phyloP scores from a whole-genome alignment of 2,113 vertebrate genomes.

The Rattus norvegicus region DNA sequence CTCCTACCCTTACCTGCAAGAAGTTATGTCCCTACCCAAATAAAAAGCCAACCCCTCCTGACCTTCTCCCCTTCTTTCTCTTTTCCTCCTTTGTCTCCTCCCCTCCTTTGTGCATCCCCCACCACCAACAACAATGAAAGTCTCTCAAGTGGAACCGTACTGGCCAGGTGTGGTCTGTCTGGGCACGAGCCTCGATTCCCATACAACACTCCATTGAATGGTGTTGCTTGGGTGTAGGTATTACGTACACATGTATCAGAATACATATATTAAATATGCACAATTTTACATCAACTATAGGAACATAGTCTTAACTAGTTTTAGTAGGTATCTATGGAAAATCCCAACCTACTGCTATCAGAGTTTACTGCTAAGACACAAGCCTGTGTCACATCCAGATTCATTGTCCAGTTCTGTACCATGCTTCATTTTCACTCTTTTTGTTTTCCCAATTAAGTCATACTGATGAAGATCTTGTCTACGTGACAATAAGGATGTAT shows the following conservation, averaged over 20 bases:
- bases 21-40: too few species aligned
- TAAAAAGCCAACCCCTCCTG: too few species aligned
- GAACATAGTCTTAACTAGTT: neutral
- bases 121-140: too few species aligned
- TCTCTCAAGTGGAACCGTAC: too few species aligned
- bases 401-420: neutral
- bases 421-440: neutral
- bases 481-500: too few species aligned
- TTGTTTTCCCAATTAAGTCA: neutral
- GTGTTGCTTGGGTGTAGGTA: neutral
- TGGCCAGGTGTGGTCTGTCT: too few species aligned
- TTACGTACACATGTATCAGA: neutral
- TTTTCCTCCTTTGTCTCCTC: too few species aligned
- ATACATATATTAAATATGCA: neutral
- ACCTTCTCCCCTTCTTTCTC: too few species aligned
- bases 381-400: neutral
- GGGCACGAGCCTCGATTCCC: too few species aligned
- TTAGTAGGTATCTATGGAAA: neutral
- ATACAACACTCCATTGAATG: neutral
- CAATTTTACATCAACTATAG: neutral
- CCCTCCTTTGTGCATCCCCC: too few species aligned
- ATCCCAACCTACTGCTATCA: neutral
- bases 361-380: neutral
- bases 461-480: too few species aligned
- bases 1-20: too few species aligned